These are phyloP conservation scores for Bombylius major DNA, from an alignment of 2,888 invertebrate species.

Conservation along the genomic window DNA sequence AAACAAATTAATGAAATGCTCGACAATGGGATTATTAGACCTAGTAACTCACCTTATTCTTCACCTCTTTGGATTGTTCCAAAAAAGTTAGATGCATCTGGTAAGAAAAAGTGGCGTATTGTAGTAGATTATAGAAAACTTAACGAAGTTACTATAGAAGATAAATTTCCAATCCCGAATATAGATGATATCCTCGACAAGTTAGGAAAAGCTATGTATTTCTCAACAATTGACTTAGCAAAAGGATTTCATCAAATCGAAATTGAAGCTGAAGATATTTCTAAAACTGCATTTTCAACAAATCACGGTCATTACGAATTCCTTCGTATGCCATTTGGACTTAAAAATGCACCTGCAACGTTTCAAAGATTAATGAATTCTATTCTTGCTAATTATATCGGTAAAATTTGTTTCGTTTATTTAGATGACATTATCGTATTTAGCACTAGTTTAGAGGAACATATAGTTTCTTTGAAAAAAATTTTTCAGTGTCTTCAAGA, in stretches of 20 bases:
- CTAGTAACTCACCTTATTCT: slow-evolving; percentile 2
- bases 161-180: no score
- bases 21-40: slow-evolving; percentile 15
- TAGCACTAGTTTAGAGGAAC: slow-evolving; percentile 13
- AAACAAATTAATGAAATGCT: slow-evolving; percentile 12
- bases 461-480: slow-evolving; percentile 13
- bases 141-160: no score
- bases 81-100: slow-evolving; percentile 2
- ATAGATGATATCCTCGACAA: no score
- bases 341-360: slow-evolving; percentile 5
- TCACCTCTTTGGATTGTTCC: slow-evolving; percentile 4
- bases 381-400: slow-evolving; percentile 15
- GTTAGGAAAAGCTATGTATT: no score
- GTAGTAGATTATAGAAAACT: no score
- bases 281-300: no score
- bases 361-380: slow-evolving; percentile 8
- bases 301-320: no score
- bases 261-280: no score
- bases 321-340: slow-evolving; percentile 9
- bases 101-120: no score
- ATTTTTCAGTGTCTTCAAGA: neutral
- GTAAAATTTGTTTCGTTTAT: slow-evolving; percentile 20
- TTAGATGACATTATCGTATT: slow-evolving; percentile 25
- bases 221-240: no score
- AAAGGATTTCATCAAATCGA: no score